phyloP scores from a whole-genome alignment of 2,113 vertebrate species.

The Pangasianodon hypophthalmus region DNA sequence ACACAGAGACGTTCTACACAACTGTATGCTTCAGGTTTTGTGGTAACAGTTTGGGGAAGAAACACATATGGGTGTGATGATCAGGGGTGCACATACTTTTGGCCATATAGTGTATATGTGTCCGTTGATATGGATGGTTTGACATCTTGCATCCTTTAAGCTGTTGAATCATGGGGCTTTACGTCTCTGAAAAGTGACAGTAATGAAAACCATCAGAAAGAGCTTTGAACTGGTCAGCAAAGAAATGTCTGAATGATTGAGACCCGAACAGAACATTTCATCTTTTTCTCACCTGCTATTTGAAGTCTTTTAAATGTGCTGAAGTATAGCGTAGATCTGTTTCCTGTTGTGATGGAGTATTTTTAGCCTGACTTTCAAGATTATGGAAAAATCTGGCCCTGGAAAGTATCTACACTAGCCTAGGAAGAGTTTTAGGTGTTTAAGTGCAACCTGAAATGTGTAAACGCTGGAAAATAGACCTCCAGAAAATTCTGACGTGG shows the following conservation, averaged over 20 bases:
- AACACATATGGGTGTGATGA: not conserved
- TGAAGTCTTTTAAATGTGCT: not conserved
- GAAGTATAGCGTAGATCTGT: not conserved
- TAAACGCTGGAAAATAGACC: not conserved
- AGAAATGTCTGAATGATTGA: not conserved
- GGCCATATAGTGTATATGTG: not conserved
- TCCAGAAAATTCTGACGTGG: not conserved
- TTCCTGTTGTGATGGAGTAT: not conserved
- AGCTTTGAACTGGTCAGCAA: not conserved
- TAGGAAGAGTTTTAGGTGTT: not conserved
- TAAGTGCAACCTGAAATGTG: not conserved
- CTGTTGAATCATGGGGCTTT: not conserved
- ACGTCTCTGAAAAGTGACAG: not conserved
- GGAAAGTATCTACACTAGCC: not conserved
- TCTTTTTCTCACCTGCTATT: not conserved
- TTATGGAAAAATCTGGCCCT: not conserved
- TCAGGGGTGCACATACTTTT: not conserved
- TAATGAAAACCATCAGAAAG: not conserved
- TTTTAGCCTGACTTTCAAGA: not conserved
- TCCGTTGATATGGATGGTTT: not conserved
- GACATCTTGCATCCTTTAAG: not conserved
- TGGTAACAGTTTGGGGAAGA: not conserved
- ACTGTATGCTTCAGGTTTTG: no score
- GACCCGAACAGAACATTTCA: not conserved
- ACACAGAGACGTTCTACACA: not conserved